Evolutionary conservation across 2,888 invertebrate genomes (phyloP), one percentile per base, ranked within the genome.

Genomic region (Lumbricus terrestris): DNA sequence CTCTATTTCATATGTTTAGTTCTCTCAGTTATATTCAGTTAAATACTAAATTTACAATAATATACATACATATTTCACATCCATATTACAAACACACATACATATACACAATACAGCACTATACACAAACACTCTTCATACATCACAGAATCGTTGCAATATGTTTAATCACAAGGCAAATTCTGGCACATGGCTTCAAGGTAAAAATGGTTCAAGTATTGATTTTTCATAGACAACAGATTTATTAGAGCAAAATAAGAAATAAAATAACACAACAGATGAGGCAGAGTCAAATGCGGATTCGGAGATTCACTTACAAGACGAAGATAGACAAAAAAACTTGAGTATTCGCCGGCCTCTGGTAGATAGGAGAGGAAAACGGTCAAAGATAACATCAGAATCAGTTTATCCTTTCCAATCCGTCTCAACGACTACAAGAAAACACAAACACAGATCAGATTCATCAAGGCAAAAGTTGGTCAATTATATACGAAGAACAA

Each of bases 321-420:
- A 96, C 98, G 98, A 93, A 99, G 96, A 96, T 99, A 99, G 94
- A 99, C 99, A 96, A 99, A 99, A 96, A 99, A 99, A 96, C 99
- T 99, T 91, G 99, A 99, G 96, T 99, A 99, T 96, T 99, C 98
- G 93, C 99, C 99, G 82, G 96, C 96, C 95, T 99, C 99, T 5
- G 99, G 99, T 93, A 99, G 96, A 95, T 99, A 99, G 37, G 99
- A 99, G 91, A 99, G 96, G 95, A 99, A 98, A 94, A 99, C 99
- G 89, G 99, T 97, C 93, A 98, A 97, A 95, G 99, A 99, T 93
- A 99, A 96, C 96, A 99, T 97, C 93, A 99, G 96, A 94, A 99
- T 98, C 92, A 98, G 98, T 94, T 97, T 97, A 95, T 99, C 99
- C 93, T 97, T 97, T 92, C 98, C 98, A 92, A 99, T 98, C 96